These are phyloP conservation scores for Beris chalybata DNA, from an alignment of 2,888 invertebrate species.

Conservation along the genomic window DNA sequence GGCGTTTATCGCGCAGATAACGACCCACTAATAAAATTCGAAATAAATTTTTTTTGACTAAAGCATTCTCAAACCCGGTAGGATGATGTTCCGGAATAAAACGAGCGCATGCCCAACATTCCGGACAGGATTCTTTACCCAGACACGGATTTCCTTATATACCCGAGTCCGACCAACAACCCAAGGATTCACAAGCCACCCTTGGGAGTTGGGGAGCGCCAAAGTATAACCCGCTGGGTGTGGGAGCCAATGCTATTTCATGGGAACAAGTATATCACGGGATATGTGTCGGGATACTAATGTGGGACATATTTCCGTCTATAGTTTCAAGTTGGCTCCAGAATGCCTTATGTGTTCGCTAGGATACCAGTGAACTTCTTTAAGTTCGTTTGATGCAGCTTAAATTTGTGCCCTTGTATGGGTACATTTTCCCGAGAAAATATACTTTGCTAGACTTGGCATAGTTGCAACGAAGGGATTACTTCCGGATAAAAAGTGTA, in stretches of 20 bases:
- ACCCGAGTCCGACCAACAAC: constrained; percentile 15
- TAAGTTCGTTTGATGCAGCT: constrained; percentile 36
- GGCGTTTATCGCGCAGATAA: constrained; percentile 47
- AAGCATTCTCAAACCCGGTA: constrained; percentile 24
- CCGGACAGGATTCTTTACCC: constrained; percentile 3
- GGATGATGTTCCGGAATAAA: background rate
- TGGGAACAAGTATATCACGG: constrained; percentile 33
- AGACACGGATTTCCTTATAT: constrained; percentile 27
- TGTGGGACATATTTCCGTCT: constrained; percentile 39
- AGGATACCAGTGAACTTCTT: constrained; percentile 29
- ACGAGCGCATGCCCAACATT: constrained; percentile 20
- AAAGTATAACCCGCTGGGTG: background rate
- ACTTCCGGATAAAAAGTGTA: constrained; percentile 13
- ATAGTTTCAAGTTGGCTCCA: constrained; percentile 9
- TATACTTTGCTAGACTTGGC: constrained; percentile 21
- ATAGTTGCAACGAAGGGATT: constrained; percentile 9
- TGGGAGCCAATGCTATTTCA: constrained; percentile 23
- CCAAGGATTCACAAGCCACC: constrained; percentile 13
- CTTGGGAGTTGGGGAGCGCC: background rate
- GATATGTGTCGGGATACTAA: constrained; percentile 37
- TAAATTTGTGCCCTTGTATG: constrained; percentile 24
- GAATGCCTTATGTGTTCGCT: background rate
- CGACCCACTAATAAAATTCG: constrained; percentile 40
- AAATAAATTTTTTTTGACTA: constrained; percentile 25
- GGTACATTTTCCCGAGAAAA: constrained; percentile 24